Conservation (phyloP, 1,140 invertebrate genomes). For the Neodiprion fabricii region DNA sequence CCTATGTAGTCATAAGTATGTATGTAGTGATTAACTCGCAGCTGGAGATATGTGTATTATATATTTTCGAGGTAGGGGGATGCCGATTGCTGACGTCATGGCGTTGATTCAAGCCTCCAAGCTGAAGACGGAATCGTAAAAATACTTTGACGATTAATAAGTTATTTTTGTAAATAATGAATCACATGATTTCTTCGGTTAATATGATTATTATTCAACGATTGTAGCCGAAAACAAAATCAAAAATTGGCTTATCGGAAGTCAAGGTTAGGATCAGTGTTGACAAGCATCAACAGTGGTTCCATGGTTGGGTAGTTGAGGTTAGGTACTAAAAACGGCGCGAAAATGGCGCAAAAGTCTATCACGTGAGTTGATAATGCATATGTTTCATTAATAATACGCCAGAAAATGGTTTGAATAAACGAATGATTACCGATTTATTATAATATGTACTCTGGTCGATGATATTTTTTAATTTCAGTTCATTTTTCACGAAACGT, state of each 20-base stretch:
- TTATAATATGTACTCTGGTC: neutral
- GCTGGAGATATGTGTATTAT: too few relatives aligned
- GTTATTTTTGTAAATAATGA: constrained; percentile 6
- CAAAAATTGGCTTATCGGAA: neutral
- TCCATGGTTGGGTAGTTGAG: constrained; percentile 16
- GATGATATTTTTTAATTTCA: constrained; percentile 9
- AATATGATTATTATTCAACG: neutral
- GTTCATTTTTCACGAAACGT: constrained; percentile 36
- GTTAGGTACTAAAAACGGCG: constrained; percentile 27
- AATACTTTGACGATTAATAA: neutral
- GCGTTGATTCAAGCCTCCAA: too few relatives aligned
- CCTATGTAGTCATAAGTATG: too few relatives aligned
- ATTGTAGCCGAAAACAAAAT: too few relatives aligned
- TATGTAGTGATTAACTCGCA: too few relatives aligned
- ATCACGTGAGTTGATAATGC: constrained; percentile 41
- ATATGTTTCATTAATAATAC: too few relatives aligned
- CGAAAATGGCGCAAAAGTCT: constrained; percentile 44
- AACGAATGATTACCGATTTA: neutral
- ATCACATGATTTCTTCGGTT: neutral
- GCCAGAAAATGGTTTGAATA: too few relatives aligned
- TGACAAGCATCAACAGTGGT: constrained; percentile 5
- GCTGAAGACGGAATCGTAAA: too few relatives aligned
- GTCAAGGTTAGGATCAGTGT: constrained; percentile 11
- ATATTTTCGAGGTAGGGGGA: too few relatives aligned
- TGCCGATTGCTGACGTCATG: too few relatives aligned